Evolutionary conservation across 2,113 vertebrate species (phyloP).

Genomic region (Panurus biarmicus): DNA sequence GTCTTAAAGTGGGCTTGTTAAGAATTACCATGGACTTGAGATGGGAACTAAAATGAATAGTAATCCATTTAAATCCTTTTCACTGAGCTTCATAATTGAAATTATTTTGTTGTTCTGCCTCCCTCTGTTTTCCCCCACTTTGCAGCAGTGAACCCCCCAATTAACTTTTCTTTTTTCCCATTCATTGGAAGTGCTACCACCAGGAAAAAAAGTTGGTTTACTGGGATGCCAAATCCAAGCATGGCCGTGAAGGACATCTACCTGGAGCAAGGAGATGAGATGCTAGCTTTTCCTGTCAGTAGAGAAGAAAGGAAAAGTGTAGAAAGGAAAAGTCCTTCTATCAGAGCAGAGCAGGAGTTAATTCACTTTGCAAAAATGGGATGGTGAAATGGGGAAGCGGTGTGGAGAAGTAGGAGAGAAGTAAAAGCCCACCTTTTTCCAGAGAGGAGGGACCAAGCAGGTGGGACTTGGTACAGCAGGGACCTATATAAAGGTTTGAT

Average conservation of each 20-base stretch:
- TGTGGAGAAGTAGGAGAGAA: not conserved
- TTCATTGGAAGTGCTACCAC: not conserved
- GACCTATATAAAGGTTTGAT: not conserved
- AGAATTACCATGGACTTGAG: not conserved
- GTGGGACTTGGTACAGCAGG: not conserved
- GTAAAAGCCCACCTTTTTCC: not conserved
- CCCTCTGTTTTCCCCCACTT: not conserved
- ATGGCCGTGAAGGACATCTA: accelerated
- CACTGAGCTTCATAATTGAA: not conserved
- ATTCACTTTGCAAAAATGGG: not conserved
- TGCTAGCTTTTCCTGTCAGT: not conserved
- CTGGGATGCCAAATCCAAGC: not conserved
- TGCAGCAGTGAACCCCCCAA: not conserved
- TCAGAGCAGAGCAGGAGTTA: not conserved
- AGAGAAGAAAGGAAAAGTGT: not conserved
- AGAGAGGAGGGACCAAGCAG: not conserved
- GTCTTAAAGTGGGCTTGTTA: not conserved
- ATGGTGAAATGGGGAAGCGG: not conserved
- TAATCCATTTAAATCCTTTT: not conserved
- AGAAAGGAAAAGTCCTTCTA: too few species aligned
- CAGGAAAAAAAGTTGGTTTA: not conserved
- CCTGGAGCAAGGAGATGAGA: not conserved
- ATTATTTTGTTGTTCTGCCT: not conserved
- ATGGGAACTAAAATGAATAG: not conserved
- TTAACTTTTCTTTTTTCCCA: too few species aligned